Conservation (phyloP, 2,888 invertebrate genomes). For the Onthophagus sagittarius region DNA sequence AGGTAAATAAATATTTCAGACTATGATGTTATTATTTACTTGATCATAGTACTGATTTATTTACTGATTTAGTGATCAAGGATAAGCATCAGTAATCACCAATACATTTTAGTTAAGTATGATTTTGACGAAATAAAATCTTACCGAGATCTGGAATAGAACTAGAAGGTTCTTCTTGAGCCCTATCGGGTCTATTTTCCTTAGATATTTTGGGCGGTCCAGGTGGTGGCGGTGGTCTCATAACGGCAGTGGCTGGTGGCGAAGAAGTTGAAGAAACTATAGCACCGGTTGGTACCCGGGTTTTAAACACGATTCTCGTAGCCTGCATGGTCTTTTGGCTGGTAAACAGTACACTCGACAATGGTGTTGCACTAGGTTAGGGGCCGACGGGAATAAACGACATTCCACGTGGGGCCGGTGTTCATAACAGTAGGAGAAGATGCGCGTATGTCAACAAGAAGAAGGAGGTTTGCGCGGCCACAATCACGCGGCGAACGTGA, state of each 20-base stretch:
- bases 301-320: slow-evolving; percentile 49
- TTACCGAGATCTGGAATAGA: slow-evolving; percentile 86
- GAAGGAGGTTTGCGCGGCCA: not conserved
- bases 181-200: slow-evolving; percentile 40
- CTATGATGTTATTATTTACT: too few relatives aligned
- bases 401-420: slow-evolving; percentile 18
- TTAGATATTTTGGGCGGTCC: slow-evolving; percentile 47
- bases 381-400: slow-evolving; percentile 1
- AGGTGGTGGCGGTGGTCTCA: slow-evolving; percentile 58
- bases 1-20: too few relatives aligned
- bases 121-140: too few relatives aligned
- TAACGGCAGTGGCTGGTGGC: slow-evolving; percentile 53
- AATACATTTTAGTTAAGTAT: too few relatives aligned
- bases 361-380: slow-evolving; percentile 1
- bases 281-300: slow-evolving; percentile 37
- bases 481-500: not conserved
- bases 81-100: too few relatives aligned
- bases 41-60: too few relatives aligned
- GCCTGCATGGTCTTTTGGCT: slow-evolving; percentile 22
- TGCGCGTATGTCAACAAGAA: not conserved
- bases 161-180: slow-evolving; percentile 78
- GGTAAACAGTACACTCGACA: slow-evolving; percentile 2
- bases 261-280: slow-evolving; percentile 45
- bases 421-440: not conserved
- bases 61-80: too few relatives aligned